Evolutionary conservation across 2,113 vertebrate genomes (phyloP).

Genomic region (Xenopus borealis): DNA sequence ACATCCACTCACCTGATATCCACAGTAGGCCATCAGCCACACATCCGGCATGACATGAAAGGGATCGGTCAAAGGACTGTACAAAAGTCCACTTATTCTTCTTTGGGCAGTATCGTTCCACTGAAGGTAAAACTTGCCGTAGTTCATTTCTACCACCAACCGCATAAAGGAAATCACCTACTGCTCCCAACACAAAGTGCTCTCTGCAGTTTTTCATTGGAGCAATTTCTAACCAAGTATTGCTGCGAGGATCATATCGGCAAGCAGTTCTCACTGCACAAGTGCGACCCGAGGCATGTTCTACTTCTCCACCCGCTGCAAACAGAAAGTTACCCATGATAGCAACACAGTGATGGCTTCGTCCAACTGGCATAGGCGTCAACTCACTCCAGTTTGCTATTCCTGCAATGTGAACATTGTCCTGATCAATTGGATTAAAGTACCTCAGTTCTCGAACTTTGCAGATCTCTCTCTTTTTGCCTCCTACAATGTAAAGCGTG

Average conservation of each 20-base stretch:
- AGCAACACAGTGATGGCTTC: constrained; percentile 93
- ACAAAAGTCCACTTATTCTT: constrained; percentile 97
- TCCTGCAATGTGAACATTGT: constrained; percentile 78
- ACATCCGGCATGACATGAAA: constrained; percentile 93
- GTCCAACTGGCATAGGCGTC: constrained; percentile 82
- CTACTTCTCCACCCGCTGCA: constrained; percentile 88
- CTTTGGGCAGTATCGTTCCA: constrained; percentile 92
- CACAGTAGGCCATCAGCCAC: constrained; percentile 92
- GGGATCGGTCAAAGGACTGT: constrained; percentile 90
- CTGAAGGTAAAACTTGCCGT: constrained; percentile 89
- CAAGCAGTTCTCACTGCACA: constrained; percentile 90
- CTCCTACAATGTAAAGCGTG: constrained; percentile 88
- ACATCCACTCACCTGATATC: constrained; percentile 85
- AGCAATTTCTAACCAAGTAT: constrained; percentile 90
- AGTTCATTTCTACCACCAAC: constrained; percentile 91
- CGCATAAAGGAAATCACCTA: constrained; percentile 86
- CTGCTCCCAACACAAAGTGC: constrained; percentile 87
- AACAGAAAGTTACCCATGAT: constrained; percentile 95
- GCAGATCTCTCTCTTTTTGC: constrained; percentile 87
- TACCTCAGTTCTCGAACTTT: constrained; percentile 86
- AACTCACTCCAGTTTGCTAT: constrained; percentile 92
- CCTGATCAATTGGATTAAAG: constrained; percentile 86
- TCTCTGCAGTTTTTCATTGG: constrained; percentile 95
- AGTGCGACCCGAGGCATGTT: constrained; percentile 82
- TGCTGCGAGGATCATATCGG: constrained; percentile 84